phyloP scores from a whole-genome alignment of 2,113 vertebrate genomes.

The Poeciliopsis prolifica region DNA sequence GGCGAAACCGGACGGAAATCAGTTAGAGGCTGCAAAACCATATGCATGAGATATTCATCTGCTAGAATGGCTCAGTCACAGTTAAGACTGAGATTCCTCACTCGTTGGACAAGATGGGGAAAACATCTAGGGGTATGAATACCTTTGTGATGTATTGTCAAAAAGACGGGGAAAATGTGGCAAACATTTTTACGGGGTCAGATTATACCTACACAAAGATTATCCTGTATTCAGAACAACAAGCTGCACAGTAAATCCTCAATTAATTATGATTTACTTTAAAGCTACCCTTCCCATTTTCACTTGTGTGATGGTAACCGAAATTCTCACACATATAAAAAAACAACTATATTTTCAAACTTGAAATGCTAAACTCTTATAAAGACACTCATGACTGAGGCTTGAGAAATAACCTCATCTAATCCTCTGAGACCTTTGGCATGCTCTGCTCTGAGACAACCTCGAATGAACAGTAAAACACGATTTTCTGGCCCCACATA shows the following conservation, averaged over 20 bases:
- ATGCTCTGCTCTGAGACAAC: conserved; percentile 69
- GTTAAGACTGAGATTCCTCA: too few relatives aligned
- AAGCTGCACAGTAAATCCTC: background rate
- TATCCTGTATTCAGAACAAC: too few relatives aligned
- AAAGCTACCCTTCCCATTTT: background rate
- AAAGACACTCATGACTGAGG: conserved; percentile 54
- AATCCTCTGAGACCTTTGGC: conserved; percentile 65
- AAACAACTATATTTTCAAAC: conserved; percentile 57
- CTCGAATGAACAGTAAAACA: conserved; percentile 66
- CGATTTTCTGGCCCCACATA: conserved; percentile 48
- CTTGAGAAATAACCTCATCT: conserved; percentile 70
- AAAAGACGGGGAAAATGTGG: too few relatives aligned
- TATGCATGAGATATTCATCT: too few relatives aligned
- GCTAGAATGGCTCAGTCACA: too few relatives aligned
- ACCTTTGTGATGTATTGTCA: too few relatives aligned
- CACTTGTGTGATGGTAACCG: conserved; percentile 18
- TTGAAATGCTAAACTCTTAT: conserved; percentile 69
- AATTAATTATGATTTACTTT: background rate
- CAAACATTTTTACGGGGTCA: too few relatives aligned
- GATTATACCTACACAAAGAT: too few relatives aligned
- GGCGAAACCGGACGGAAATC: too few relatives aligned
- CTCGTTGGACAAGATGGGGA: too few relatives aligned
- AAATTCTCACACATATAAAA: conserved; percentile 63
- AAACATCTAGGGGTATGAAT: too few relatives aligned
- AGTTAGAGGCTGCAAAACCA: too few relatives aligned